A percentile compares a stretch with the other conserved stretches of the same genome.
These are phyloP conservation scores for Tetrapedia diversipes DNA, from an alignment of 2,888 invertebrate genomes.

Conservation along the genomic window DNA sequence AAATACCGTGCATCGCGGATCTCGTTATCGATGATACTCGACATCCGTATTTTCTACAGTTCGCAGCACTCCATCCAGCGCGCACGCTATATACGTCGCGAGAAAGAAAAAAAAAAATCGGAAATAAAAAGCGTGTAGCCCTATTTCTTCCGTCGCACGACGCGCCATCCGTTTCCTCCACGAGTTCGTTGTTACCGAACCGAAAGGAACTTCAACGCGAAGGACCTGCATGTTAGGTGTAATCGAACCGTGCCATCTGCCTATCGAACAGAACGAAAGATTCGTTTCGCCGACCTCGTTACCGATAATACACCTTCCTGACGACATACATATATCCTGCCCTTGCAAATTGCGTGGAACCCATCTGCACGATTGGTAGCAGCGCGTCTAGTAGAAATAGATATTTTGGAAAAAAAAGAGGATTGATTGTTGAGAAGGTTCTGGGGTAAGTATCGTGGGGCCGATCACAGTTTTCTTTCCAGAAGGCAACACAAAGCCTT, in stretches of 20 bases:
- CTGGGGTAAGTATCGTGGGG: no score
- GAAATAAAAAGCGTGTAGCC: neutral
- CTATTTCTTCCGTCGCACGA: slow-evolving; percentile 5
- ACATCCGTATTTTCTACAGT: slow-evolving; percentile 6
- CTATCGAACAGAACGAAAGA: neutral
- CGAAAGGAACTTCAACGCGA: slow-evolving; percentile 34
- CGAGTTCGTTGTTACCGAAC: neutral
- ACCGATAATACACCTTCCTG: slow-evolving; percentile 35
- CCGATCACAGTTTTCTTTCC: no score
- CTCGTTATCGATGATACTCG: slow-evolving; percentile 33
- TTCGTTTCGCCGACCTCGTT: slow-evolving; percentile 29
- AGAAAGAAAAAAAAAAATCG: neutral
- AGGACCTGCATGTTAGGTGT: no score
- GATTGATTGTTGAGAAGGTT: no score
- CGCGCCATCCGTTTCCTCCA: neutral
- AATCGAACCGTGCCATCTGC: neutral
- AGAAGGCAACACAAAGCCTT: no score
- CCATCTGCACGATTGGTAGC: slow-evolving; percentile 19
- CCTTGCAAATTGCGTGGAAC: slow-evolving; percentile 37
- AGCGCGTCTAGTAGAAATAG: no score
- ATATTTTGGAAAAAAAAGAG: no score
- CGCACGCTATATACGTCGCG: neutral
- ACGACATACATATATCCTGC: slow-evolving; percentile 15
- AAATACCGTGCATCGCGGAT: slow-evolving; percentile 15
- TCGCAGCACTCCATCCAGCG: neutral